Base-by-base conservation (phyloP, 2,113 vertebrate genomes). In the Lasiurus cinereus region DNA sequence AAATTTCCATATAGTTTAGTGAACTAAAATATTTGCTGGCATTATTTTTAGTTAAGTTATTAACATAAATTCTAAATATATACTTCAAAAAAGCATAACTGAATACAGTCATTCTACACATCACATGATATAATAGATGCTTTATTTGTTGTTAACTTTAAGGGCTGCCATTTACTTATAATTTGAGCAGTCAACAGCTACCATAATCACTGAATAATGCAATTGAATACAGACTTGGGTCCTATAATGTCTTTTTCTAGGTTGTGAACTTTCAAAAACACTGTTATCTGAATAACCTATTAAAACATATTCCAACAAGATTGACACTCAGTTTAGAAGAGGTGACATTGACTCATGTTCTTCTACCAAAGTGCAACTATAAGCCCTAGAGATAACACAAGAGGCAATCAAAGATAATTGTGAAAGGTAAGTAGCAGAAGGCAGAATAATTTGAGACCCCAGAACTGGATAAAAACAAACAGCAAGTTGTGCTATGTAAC, bases 91-190 rank as follows among this genome's bases (percentile, higher is more conserved):
- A 8, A 79, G 36, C 7, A 93, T 73, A 33, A 31, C 13, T 46
- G 27, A 74, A 18, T 82, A 80, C 6, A n/a, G 3, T 74, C 12
- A 31, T 89, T 93, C 15, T 48, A 31, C 11, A 64, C 54, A 74
- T 86, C 79, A 70, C 64, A 21, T 79, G 48, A 3, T 52, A 50
- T 31, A 90, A 29, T 52, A 9, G 13, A 27, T 82, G 29, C 33
- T 94, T 27, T 67, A 74, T 82, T 82, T 85, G n/a, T 72, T 83
- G 33, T 96, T 90, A 79, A 73, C 21, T 74, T 83, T 33, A 83
- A 83, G n/a, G 29, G 1, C 6, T 56, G 31, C 9, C 18, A 70
- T 93, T 82, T 86, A 77, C 27, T 70, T 95, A 14, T 66, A 54
- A 92, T 27, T 52, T 92, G 27, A 77, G 8, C 22, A 69, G 24